phyloP scores from a whole-genome alignment of 2,113 vertebrate species.

The Raja brachyura region DNA sequence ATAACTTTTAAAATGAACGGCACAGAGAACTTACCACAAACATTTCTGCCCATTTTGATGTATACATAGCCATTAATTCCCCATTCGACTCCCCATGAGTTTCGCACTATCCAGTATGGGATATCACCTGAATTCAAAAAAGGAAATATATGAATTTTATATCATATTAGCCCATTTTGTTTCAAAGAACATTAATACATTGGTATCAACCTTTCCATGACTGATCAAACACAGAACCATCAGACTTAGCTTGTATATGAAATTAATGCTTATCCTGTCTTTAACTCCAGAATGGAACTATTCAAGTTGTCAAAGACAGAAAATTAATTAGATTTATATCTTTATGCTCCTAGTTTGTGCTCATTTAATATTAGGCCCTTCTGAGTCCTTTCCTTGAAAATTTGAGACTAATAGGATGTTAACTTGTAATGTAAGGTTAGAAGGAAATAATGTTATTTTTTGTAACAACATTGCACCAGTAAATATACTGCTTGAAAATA shows the following conservation, averaged over 20 bases:
- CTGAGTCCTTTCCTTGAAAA: too few relatives aligned
- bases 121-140: slow-evolving; percentile 58
- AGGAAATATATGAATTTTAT: not conserved
- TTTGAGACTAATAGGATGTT: too few relatives aligned
- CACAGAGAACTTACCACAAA: slow-evolving; percentile 70
- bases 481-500: too few relatives aligned
- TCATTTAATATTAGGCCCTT: too few relatives aligned
- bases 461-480: too few relatives aligned
- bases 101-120: slow-evolving; percentile 85
- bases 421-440: too few relatives aligned
- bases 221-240: not conserved
- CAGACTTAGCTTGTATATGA: not conserved
- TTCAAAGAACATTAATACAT: not conserved
- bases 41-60: slow-evolving; percentile 73
- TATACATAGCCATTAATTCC: slow-evolving; percentile 77
- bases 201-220: not conserved
- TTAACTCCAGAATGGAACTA: not conserved
- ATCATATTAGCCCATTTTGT: not conserved
- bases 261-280: not conserved
- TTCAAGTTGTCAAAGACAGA: not conserved
- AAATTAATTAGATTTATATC: not conserved
- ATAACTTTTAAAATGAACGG: not conserved
- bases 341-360: too few relatives aligned
- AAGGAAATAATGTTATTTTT: too few relatives aligned
- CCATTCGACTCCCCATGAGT: slow-evolving; percentile 80